Base-by-base conservation (phyloP, 2,888 invertebrate genomes). In the Maniola hyperantus region DNA sequence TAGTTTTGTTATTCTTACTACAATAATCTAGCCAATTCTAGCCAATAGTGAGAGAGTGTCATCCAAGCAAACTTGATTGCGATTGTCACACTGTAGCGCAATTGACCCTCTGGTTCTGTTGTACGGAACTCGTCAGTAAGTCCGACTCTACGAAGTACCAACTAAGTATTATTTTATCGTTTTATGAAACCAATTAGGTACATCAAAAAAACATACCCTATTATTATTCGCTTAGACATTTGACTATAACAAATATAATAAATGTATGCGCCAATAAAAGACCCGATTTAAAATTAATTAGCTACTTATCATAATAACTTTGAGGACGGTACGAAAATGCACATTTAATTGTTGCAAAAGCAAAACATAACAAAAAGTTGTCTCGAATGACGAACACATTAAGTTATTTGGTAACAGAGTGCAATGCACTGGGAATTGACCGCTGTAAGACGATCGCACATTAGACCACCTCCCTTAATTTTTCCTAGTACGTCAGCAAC, bases 401-500 rank as follows among this genome's bases (percentile, higher is more conserved):
- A 82, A 79, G 83, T 84, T 88, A 87, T 89, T 87, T 88, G 83
- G 87, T 87, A 85, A 86, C 83, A 61, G 85, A 85, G 89, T 87
- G 89, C 89, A 89, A 85, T 79, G 88, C 77, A 81, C 88, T 83
- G 83, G 82, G 82, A 83, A 81, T 81, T 87, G 87, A 85, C 84
- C 83, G 83, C 79, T 74, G 13, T 15, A 13, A 42, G 57, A 11
- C 11, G 57, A 13, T 20, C 39, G 20, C 42, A 42, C 42, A 57
- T 42, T 55, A 39, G 15, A 34, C 6, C 44, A 44, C 6, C n/a
- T n/a, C 44, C n/a, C 6, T 44, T 26, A 26, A 26, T 26, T 26
- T 26, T 26, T 26, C 26, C 26, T 26, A n/a, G n/a, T n/a, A n/a
- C n/a, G n/a, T n/a, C n/a, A n/a, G n/a, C n/a, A n/a, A n/a, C n/a